These are phyloP conservation scores for Xiphorhynchus erythropygius DNA, from an alignment of 2,797 vertebrate species.

Conservation along the genomic window DNA sequence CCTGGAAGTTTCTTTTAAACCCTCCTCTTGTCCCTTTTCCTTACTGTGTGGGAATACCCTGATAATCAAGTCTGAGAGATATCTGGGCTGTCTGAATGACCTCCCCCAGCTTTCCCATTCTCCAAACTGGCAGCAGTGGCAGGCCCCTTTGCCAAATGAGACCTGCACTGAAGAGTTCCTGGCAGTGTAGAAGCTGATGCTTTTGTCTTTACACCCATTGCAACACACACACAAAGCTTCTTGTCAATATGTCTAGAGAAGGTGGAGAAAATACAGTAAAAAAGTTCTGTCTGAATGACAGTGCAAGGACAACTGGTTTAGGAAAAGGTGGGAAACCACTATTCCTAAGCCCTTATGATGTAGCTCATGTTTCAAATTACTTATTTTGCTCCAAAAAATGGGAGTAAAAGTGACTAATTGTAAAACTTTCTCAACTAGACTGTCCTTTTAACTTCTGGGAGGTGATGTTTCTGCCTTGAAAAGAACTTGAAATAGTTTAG, in stretches of 20 bases:
- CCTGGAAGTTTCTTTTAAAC: background rate
- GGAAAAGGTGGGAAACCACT: background rate
- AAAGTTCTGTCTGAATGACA: background rate
- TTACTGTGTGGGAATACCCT: background rate
- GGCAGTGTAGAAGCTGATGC: background rate
- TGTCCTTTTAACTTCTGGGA: background rate
- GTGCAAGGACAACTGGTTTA: background rate
- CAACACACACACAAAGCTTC: background rate
- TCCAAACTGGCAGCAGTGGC: background rate
- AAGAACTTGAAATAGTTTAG: constrained; percentile 36
- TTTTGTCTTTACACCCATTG: background rate
- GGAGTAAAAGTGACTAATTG: background rate
- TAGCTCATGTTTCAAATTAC: constrained; percentile 35
- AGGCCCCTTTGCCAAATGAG: background rate
- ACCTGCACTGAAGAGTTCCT: background rate
- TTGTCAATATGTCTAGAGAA: background rate
- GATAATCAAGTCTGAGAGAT: background rate
- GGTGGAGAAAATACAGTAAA: background rate
- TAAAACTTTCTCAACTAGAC: constrained; percentile 15
- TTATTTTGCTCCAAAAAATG: constrained; percentile 26
- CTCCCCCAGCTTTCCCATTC: background rate
- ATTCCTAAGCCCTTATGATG: background rate
- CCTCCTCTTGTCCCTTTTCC: background rate
- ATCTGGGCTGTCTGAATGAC: background rate
- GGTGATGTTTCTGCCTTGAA: background rate